A percentile compares a stretch with the other conserved stretches of the same genome.
These are phyloP conservation scores for Emydura subglobosa DNA, from an alignment of 2,113 vertebrate genomes.

Conservation along the genomic window DNA sequence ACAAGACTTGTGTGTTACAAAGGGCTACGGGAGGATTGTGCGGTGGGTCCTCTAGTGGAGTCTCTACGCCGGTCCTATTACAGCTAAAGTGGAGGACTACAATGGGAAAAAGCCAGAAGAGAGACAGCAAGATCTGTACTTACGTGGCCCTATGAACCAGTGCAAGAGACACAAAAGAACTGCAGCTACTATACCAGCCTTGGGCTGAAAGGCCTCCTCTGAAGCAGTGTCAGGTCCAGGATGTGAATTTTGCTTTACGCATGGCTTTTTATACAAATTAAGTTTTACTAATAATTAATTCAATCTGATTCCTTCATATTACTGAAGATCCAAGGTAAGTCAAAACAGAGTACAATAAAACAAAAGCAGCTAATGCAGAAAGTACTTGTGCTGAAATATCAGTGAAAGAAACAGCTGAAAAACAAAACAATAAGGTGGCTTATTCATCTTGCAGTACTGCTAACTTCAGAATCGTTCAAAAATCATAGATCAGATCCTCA, in stretches of 20 bases:
- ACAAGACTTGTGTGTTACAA: neutral
- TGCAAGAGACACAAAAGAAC: neutral
- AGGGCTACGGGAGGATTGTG: neutral
- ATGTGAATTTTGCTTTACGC: neutral
- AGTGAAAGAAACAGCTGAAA: accelerated
- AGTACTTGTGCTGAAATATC: neutral
- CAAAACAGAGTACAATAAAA: accelerated
- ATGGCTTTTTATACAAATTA: neutral
- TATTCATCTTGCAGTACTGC: neutral
- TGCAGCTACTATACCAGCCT: neutral
- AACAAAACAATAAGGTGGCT: accelerated
- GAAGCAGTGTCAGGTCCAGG: neutral
- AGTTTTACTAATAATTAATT: accelerated
- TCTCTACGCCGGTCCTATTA: neutral
- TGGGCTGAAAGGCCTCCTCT: neutral
- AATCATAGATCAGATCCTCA: neutral
- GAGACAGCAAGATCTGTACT: neutral
- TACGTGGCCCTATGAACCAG: neutral
- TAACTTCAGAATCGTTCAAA: neutral
- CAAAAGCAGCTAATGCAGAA: neutral
- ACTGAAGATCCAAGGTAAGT: accelerated
- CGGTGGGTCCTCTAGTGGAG: neutral
- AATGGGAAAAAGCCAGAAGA: neutral
- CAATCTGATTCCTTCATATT: neutral
- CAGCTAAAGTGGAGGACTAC: neutral